Conservation (phyloP, 2,113 vertebrate genomes). For the Stomatorhinus ivindoensis region DNA sequence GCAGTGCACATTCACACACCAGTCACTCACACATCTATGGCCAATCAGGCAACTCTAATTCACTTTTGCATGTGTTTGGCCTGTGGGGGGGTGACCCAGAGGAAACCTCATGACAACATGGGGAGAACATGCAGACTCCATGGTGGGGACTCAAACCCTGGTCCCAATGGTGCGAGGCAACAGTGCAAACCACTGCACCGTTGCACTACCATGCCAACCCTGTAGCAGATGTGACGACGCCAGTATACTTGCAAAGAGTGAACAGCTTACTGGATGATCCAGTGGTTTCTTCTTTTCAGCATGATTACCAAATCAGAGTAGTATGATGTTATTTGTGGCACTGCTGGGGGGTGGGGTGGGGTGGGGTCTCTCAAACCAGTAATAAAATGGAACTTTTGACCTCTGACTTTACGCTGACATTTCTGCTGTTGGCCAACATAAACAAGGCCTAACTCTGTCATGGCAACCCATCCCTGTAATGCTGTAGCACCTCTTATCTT, state of each 20-base stretch:
- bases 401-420: conserved; percentile 32
- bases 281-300: conserved; percentile 51
- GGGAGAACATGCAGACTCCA: background rate
- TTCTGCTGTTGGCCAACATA: conserved; percentile 42
- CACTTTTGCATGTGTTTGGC: background rate
- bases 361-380: conserved; percentile 44
- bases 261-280: conserved; percentile 18
- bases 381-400: conserved; percentile 41
- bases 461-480: background rate
- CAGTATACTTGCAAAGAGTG: background rate
- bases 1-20: background rate
- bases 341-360: conserved; percentile 36
- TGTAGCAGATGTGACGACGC: background rate
- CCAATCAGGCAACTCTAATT: background rate
- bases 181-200: background rate
- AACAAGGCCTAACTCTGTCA: conserved; percentile 28
- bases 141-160: background rate
- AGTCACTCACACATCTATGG: background rate
- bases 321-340: conserved; percentile 37
- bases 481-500: background rate
- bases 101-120: background rate
- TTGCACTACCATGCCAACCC: background rate
- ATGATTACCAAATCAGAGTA: conserved; percentile 58
- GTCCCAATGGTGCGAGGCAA: background rate
- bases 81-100: too few species aligned